Base-by-base conservation (phyloP, 2,113 vertebrate species). In the Pantherophis guttatus region DNA sequence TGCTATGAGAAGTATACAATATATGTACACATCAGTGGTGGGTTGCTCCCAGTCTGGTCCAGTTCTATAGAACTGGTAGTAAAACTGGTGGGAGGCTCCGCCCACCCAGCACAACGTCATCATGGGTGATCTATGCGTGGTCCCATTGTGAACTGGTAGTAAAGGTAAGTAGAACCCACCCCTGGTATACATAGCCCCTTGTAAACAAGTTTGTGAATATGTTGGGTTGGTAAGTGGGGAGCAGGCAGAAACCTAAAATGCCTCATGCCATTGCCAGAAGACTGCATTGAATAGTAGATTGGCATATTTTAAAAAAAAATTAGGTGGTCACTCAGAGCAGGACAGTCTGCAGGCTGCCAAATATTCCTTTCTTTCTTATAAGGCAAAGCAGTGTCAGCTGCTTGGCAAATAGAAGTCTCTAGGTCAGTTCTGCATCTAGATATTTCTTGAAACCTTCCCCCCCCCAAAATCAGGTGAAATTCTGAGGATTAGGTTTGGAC, bases 321-420 rank as follows among this genome's bases (percentile, higher is more conserved):
- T 89, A 44, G 48, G 6, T 50, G 48, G 10, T 57, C 33, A 59
- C 55, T 5, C 3, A 26, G 48, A n/a, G 21, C 6, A 50, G 24
- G 23, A 12, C 5, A 87, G 50, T 1, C 48, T 26, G 23, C 24
- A 6, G 5, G 48, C 48, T 50, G 48, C 48, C 48, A 50, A 5
- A 26, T 89, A 94, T 90, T 89, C 59, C 48, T 95, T 65, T 89
- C 91, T 88, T 95, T 86, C 88, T 94, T 95, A 70, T 62, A 92
- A 94, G 95, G 92, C 94, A 96, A 94, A 96, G 96, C 95, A 96
- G 96, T 93, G 93, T 62, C 59, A 62, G 8, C 59, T 62, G 26
- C 26, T 29, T 65, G 26, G 24, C 59, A n/a, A 65, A n/a, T 65
- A n/a, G 26, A 29, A 65, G 62, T 65, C 26, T 29, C 26, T n/a